Percentiles rank a stretch among this genome's conserved stretches.
phyloP scores from a whole-genome alignment of 2,888 invertebrate genomes.

The Podabrus alpinus region DNA sequence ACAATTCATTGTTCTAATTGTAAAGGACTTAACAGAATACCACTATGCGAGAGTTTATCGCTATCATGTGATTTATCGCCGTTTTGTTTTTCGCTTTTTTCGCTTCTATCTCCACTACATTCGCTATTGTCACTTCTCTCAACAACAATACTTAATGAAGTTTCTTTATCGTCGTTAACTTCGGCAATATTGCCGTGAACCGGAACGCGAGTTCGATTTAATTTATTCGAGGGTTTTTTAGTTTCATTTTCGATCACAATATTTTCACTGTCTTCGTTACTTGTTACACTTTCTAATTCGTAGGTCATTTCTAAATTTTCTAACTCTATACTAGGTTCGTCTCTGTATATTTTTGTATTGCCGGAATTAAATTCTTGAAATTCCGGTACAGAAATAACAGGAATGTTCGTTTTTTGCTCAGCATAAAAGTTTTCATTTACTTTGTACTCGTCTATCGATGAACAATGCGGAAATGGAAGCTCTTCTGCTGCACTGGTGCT shows the following conservation, averaged over 20 bases:
- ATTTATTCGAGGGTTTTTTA: slow-evolving; percentile 39
- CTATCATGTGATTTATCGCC: slow-evolving; percentile 35
- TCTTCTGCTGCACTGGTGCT: slow-evolving; percentile 52
- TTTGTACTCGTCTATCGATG: slow-evolving; percentile 42
- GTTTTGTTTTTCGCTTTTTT: slow-evolving; percentile 29
- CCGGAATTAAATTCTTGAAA: slow-evolving; percentile 43
- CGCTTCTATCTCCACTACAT: slow-evolving; percentile 35
- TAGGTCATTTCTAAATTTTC: slow-evolving; percentile 51
- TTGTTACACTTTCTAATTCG: slow-evolving; percentile 51
- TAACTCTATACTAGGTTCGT: slow-evolving; percentile 56
- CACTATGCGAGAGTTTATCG: slow-evolving; percentile 56
- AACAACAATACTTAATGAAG: slow-evolving; percentile 53
- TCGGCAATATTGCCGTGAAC: slow-evolving; percentile 27
- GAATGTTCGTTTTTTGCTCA: slow-evolving; percentile 37
- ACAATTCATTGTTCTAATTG: slow-evolving; percentile 60
- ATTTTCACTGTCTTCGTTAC: slow-evolving; percentile 43
- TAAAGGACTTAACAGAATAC: slow-evolving; percentile 67
- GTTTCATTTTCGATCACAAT: slow-evolving; percentile 28
- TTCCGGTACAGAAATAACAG: slow-evolving; percentile 44
- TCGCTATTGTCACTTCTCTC: slow-evolving; percentile 47
- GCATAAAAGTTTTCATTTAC: slow-evolving; percentile 4
- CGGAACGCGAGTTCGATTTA: slow-evolving; percentile 48
- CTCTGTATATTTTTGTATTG: slow-evolving; percentile 43
- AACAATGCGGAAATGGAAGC: slow-evolving; percentile 41
- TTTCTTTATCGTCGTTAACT: slow-evolving; percentile 35